These are phyloP conservation scores for Pollenia griseotomentosa DNA, from an alignment of 2,888 invertebrate species.

Conservation along the genomic window DNA sequence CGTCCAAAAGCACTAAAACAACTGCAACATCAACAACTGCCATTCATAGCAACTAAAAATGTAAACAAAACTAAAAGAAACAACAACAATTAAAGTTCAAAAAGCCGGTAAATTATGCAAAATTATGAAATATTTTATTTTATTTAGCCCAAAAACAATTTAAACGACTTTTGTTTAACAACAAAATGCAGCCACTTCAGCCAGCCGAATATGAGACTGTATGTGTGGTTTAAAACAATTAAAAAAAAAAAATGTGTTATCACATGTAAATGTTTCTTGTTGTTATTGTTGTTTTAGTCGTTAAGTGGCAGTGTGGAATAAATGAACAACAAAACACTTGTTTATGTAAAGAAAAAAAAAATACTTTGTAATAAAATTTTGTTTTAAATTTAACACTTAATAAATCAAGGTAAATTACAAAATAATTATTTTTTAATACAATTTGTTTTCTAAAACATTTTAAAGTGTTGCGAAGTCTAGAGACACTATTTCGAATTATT, in stretches of 20 bases:
- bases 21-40: not conserved
- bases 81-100: slow-evolving; percentile 52
- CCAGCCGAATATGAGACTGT: too few species aligned
- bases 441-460: not conserved
- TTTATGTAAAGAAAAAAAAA: not conserved
- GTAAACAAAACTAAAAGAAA: slow-evolving; percentile 6
- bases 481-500: too few species aligned
- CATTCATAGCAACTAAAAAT: not conserved
- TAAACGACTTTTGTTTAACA: not conserved
- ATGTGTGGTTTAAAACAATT: slow-evolving; percentile 1
- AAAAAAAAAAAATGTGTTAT: not conserved
- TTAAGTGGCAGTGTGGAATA: not conserved
- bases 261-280: slow-evolving; percentile 25
- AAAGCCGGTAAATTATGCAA: slow-evolving; percentile 66
- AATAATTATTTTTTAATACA: slow-evolving; percentile 8
- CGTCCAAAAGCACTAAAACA: not conserved
- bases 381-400: slow-evolving; percentile 54
- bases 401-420: slow-evolving; percentile 64
- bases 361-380: slow-evolving; percentile 38
- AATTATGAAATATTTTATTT: slow-evolving; percentile 59
- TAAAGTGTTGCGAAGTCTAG: not conserved
- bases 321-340: not conserved
- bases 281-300: not conserved
- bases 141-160: slow-evolving; percentile 13
- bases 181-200: slow-evolving; percentile 1